phyloP scores from a whole-genome alignment of 2,888 invertebrate species.

The Euproctis similis region DNA sequence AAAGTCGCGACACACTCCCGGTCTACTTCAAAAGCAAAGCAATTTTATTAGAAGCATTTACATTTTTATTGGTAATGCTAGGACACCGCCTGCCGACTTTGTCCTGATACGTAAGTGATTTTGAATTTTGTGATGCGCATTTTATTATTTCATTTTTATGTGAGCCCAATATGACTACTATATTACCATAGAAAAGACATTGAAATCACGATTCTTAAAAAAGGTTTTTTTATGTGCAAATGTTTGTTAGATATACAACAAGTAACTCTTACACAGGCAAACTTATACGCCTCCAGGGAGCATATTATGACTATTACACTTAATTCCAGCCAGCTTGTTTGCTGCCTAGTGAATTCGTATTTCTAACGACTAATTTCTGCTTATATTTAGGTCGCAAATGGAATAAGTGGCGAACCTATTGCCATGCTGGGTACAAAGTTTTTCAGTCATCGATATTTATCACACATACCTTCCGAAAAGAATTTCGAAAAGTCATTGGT shows the following conservation, averaged over 20 bases:
- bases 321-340: no score
- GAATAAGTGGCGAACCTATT: no score
- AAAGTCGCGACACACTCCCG: slow-evolving; percentile 47
- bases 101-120: slow-evolving; percentile 73
- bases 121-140: slow-evolving; percentile 75
- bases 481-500: no score
- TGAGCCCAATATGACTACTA: slow-evolving; percentile 63
- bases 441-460: no score
- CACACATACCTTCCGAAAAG: no score
- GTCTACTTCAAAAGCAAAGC: slow-evolving; percentile 70
- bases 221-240: slow-evolving; percentile 34
- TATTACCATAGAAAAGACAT: slow-evolving; percentile 61
- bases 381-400: no score
- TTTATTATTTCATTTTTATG: slow-evolving; percentile 74
- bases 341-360: no score
- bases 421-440: no score
- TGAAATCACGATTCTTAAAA: slow-evolving; percentile 48
- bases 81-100: slow-evolving; percentile 61
- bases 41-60: slow-evolving; percentile 71
- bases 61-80: slow-evolving; percentile 73
- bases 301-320: no score
- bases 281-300: no score
- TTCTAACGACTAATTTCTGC: no score
- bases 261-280: no score
- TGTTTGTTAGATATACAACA: slow-evolving; percentile 15